These are phyloP conservation scores for Brachionus rotundiformis DNA, from an alignment of 1,140 invertebrate species.

Conservation along the genomic window DNA sequence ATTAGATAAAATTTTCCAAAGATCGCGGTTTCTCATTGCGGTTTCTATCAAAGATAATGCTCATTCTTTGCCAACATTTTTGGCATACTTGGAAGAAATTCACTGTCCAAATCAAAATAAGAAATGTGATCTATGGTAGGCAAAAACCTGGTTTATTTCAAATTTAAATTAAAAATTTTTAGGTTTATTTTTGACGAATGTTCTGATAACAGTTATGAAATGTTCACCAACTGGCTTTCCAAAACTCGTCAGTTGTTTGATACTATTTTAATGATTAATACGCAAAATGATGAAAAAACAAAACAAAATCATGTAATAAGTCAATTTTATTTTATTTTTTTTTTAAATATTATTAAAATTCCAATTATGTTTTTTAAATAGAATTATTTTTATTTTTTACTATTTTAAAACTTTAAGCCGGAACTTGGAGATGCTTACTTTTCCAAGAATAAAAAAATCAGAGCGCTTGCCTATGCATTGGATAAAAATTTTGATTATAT, in stretches of 20 bases:
- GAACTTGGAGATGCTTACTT: background rate
- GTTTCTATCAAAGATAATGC: background rate
- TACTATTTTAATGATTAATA: conserved; percentile 17
- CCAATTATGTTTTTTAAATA: too few species aligned
- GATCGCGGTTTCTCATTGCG: background rate
- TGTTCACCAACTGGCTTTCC: background rate
- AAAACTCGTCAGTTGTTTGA: background rate
- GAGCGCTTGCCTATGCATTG: background rate
- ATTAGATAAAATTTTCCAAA: background rate
- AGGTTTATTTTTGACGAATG: conserved; percentile 32
- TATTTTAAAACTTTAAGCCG: background rate
- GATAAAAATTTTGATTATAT: conserved; percentile 18
- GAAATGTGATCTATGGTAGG: conserved; percentile 28
- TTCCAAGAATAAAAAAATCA: conserved; percentile 5
- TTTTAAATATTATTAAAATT: too few species aligned
- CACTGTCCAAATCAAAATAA: background rate
- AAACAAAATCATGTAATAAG: conserved; percentile 24
- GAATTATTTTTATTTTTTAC: too few species aligned
- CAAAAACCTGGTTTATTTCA: background rate
- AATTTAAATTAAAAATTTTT: background rate
- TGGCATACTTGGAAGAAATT: conserved; percentile 13
- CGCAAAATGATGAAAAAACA: background rate
- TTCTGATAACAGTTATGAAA: conserved; percentile 26
- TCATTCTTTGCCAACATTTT: conserved; percentile 28
- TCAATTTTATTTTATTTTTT: background rate